phyloP scores from a whole-genome alignment of 2,888 invertebrate genomes.

The Trachelus tabidus region DNA sequence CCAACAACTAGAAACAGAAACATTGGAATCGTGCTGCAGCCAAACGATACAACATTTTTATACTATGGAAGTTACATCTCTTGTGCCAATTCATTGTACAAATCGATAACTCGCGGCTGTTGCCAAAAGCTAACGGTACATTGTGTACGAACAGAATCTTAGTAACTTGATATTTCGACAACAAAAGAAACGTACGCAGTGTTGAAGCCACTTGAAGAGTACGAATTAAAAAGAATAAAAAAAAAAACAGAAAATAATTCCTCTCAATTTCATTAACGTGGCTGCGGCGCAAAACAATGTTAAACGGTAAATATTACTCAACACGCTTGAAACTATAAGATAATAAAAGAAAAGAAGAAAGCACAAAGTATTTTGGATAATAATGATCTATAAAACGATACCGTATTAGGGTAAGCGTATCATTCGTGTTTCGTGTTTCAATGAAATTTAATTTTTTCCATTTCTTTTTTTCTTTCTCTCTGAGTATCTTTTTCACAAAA shows the following conservation, averaged over 20 bases:
- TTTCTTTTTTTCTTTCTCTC: neutral
- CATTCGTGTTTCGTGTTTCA: neutral
- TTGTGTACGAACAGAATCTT: neutral
- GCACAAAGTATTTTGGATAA: conserved; percentile 28
- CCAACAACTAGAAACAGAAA: conserved; percentile 53
- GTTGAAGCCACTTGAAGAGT: neutral
- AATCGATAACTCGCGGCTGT: neutral
- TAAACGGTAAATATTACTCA: conserved; percentile 28
- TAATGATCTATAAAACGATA: neutral
- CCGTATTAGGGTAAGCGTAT: neutral
- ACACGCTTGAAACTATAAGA: conserved; percentile 38
- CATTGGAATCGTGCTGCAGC: conserved; percentile 46
- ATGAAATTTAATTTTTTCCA: neutral
- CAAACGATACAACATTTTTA: conserved; percentile 18
- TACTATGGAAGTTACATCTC: conserved; percentile 21
- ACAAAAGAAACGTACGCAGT: neutral
- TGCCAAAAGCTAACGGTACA: neutral
- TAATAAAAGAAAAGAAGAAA: conserved; percentile 25
- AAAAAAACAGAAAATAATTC: conserved; percentile 2
- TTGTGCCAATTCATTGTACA: conserved; percentile 10
- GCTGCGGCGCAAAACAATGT: conserved; percentile 46
- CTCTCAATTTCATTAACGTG: conserved; percentile 20
- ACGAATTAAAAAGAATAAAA: neutral
- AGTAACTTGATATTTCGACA: neutral
- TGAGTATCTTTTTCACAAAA: neutral